A percentile compares a stretch with the other conserved stretches of the same genome.
Conservation (phyloP, 2,888 invertebrate genomes). For the Melitaea athalia region DNA sequence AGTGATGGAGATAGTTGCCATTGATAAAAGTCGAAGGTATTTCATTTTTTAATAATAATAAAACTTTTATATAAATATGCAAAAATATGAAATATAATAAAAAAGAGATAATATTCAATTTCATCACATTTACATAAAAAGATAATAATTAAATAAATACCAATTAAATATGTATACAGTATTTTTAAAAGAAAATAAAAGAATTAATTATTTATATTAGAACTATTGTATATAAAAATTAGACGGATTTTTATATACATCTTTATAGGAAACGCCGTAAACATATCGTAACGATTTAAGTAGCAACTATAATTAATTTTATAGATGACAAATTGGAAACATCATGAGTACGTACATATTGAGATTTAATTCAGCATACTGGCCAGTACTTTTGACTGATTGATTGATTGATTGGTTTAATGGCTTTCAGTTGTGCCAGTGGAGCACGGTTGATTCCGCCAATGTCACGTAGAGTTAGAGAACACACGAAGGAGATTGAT, state of each 20-base stretch:
- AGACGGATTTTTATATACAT: background rate
- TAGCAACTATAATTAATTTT: constrained; percentile 5
- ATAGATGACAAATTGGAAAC: constrained; percentile 9
- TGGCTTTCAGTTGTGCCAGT: no score
- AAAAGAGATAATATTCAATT: background rate
- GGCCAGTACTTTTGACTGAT: background rate
- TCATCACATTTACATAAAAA: background rate
- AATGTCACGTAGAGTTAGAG: no score
- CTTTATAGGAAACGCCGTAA: background rate
- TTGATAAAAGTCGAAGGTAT: background rate
- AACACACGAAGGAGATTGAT: no score
- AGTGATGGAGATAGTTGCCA: constrained; percentile 3
- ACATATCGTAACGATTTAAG: background rate
- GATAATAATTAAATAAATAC: background rate
- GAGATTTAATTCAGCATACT: no score
- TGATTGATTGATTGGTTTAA: background rate
- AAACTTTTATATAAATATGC: background rate
- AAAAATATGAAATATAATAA: background rate
- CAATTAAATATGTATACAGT: background rate
- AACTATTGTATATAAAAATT: no score
- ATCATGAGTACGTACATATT: background rate
- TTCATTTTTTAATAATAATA: background rate
- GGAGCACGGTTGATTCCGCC: no score
- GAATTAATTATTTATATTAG: background rate
- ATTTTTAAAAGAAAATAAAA: background rate